Conservation (phyloP, 2,888 invertebrate genomes). For the Agrilus mali region DNA sequence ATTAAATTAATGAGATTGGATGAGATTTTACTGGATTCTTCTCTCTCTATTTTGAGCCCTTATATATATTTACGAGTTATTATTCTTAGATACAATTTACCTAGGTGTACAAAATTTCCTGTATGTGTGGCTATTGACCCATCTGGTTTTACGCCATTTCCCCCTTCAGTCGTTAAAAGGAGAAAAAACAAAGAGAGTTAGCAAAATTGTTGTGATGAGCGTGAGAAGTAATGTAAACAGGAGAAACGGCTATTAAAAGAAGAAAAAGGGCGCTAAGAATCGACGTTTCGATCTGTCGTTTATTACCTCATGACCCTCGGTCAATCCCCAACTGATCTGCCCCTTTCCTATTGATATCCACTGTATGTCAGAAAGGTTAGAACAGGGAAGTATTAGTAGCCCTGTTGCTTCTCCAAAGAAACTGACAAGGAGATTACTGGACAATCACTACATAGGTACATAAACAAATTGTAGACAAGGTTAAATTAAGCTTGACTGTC, state of each 20-base stretch:
- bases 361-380: slow-evolving; percentile 7
- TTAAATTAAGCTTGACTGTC: no score
- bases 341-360: slow-evolving; percentile 23
- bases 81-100: no score
- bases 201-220: slow-evolving; percentile 12
- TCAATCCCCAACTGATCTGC: slow-evolving; percentile 25
- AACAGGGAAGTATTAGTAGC: neutral
- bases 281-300: slow-evolving; percentile 27
- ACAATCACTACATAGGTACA: neutral
- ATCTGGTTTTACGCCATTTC: no score
- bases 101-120: no score
- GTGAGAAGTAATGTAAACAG: slow-evolving; percentile 28
- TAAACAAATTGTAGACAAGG: neutral
- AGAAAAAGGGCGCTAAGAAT: slow-evolving; percentile 22
- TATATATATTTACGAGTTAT: no score
- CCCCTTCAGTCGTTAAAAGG: no score
- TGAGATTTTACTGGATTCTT: no score
- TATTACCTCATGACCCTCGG: slow-evolving; percentile 27
- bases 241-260: slow-evolving; percentile 24
- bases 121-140: no score
- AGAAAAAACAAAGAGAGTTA: no score
- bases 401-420: neutral
- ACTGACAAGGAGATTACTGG: neutral
- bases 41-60: no score
- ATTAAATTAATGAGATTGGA: no score